These are phyloP conservation scores for Anodontia alba DNA, from an alignment of 2,888 invertebrate species.

Conservation along the genomic window DNA sequence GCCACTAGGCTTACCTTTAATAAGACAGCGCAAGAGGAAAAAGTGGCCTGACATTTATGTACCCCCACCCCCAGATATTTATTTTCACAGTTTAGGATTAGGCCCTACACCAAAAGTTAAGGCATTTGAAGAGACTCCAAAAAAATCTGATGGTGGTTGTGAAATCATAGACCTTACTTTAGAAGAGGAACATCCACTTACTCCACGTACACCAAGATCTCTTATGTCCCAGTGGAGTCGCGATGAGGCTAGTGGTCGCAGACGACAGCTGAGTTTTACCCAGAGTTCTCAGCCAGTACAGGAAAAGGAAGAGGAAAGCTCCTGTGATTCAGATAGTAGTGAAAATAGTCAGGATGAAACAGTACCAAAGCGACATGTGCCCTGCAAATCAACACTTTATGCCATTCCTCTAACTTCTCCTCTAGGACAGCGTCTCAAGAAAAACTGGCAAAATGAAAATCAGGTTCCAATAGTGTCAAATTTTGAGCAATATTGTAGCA, in stretches of 20 bases:
- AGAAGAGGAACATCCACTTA: constrained; percentile 73
- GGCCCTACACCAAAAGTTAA: constrained; percentile 50
- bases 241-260: constrained; percentile 56
- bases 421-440: constrained; percentile 72
- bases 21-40: constrained; percentile 28
- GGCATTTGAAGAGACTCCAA: constrained; percentile 52
- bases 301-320: neutral
- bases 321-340: constrained; percentile 43
- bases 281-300: constrained; percentile 25
- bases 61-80: constrained; percentile 50
- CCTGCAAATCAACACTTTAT: constrained; percentile 43
- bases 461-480: constrained; percentile 61
- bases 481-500: constrained; percentile 64
- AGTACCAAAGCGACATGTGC: constrained; percentile 27
- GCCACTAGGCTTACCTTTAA: constrained; percentile 50
- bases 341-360: constrained; percentile 18
- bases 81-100: constrained; percentile 58
- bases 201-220: constrained; percentile 65
- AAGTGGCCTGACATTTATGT: constrained; percentile 49
- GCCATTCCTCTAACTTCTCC: constrained; percentile 65
- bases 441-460: constrained; percentile 65
- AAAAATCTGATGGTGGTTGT: constrained; percentile 60
- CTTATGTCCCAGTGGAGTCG: constrained; percentile 74
- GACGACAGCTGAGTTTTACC: constrained; percentile 64
- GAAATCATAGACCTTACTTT: constrained; percentile 67